phyloP scores from a whole-genome alignment of 2,888 invertebrate species.

The Drosophila fungiperda region DNA sequence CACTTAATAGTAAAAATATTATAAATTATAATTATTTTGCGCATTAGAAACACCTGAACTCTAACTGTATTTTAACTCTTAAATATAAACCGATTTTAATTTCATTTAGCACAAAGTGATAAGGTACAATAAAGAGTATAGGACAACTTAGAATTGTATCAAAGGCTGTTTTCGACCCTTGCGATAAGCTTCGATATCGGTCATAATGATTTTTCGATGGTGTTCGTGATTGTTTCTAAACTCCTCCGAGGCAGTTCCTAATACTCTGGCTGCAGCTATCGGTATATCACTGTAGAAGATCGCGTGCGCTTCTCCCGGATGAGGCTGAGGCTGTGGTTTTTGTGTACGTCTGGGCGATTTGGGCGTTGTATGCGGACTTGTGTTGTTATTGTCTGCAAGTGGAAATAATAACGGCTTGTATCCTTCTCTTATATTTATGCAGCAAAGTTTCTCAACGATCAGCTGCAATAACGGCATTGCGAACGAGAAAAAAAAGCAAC shows the following conservation, averaged over 20 bases:
- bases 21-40: not conserved
- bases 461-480: constrained; percentile 51
- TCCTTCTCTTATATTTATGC: constrained; percentile 56
- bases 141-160: constrained; percentile 78
- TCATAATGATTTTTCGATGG: constrained; percentile 77
- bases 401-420: constrained; percentile 47
- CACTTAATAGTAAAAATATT: not conserved
- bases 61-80: not conserved
- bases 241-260: constrained; percentile 34
- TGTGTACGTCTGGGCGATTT: constrained; percentile 21
- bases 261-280: constrained; percentile 33
- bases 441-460: constrained; percentile 42
- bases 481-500: constrained; percentile 19
- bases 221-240: constrained; percentile 79
- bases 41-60: not conserved
- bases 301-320: constrained; percentile 4
- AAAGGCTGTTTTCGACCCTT: constrained; percentile 78
- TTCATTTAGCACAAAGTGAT: constrained; percentile 55
- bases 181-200: constrained; percentile 77
- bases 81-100: constrained; percentile 43
- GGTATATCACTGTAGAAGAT: constrained; percentile 48
- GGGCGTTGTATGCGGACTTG: constrained; percentile 48
- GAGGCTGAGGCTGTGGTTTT: constrained; percentile 2
- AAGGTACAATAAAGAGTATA: constrained; percentile 5
- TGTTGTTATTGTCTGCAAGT: constrained; percentile 67